Evolutionary conservation across 2,888 invertebrate genomes (phyloP), one percentile per base, ranked within the genome.

Genomic region (Meloe dianella): DNA sequence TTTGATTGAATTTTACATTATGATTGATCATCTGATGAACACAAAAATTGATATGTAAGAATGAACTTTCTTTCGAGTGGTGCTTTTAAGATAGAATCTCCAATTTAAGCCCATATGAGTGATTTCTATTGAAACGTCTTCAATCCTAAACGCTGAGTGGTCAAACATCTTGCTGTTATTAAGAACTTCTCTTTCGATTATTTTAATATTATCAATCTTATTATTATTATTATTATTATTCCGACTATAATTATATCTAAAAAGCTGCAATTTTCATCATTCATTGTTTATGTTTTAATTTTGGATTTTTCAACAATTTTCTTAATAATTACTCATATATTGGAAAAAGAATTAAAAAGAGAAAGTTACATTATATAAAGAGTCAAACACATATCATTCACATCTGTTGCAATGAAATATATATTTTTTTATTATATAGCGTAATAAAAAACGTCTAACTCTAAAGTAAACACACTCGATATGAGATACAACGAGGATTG

Each of bases 381-480:
- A 41, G 27, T 38, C 35, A 38, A 35, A 59, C 32, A 59, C 29
- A 35, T 17, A 35, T 59, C 59, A 59, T 38, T 8, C 22, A 14
- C 59, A 59, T 59, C 59, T 59, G 59, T 35, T 59, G 35, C 35
- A 59, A 59, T 59, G 30, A 59, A 35, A 59, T 30, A 35, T 35
- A n/a, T n/a, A n/a, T n/a, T 59, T 59, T 59, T 59, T 4, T 29
- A 10, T 20, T 47, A 47, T 22, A 24, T 51, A 51, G 22, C 22
- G 24, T 24, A 47, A 58, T 30, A 58, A 58, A 10, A 57, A 58
- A 58, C 30, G 59, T 30, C 51, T 24, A 30, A 35, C 59, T 59
- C 9, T 8, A 17, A 59, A 59, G 38, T 32, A 59, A 59, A 22
- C 29, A 35, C 29, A 17, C n/a, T 58, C 17, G 32, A 30, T 59